Conservation (phyloP, 1,140 invertebrate genomes). For the Papilio machaon region DNA sequence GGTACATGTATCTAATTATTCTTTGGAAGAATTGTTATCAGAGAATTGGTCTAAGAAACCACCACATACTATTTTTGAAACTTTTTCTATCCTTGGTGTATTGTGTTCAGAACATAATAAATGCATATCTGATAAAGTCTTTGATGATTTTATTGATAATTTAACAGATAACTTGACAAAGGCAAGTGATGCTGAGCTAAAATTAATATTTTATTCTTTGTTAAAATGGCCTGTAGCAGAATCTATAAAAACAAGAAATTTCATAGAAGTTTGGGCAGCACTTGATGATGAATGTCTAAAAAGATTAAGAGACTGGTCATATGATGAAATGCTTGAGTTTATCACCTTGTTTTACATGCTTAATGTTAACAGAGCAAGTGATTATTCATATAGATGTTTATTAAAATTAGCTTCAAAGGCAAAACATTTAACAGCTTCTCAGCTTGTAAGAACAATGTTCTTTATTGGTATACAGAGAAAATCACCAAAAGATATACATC, state of each 20-base stretch:
- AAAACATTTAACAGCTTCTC: conserved; percentile 72
- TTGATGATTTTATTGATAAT: conserved; percentile 75
- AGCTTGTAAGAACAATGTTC: conserved; percentile 83
- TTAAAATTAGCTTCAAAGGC: conserved; percentile 79
- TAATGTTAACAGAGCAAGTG: conserved; percentile 62
- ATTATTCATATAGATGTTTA: conserved; percentile 77
- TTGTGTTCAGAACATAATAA: conserved; percentile 72
- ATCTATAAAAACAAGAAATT: conserved; percentile 77
- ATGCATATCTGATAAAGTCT: conserved; percentile 67
- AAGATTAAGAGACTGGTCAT: conserved; percentile 66
- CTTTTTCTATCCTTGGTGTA: conserved; percentile 66
- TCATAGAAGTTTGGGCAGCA: conserved; percentile 81
- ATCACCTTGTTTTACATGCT: conserved; percentile 81
- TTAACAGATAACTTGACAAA: conserved; percentile 76
- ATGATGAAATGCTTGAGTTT: conserved; percentile 76
- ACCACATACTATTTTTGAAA: conserved; percentile 60
- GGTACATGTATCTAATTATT: conserved; percentile 44
- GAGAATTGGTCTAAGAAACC: conserved; percentile 60
- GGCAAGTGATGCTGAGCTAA: conserved; percentile 76
- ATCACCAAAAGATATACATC: conserved; percentile 80
- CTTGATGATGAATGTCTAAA: conserved; percentile 82
- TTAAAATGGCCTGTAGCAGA: conserved; percentile 70
- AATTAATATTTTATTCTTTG: conserved; percentile 70
- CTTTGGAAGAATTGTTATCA: conserved; percentile 52
- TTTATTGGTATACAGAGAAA: conserved; percentile 78